Evolutionary conservation across 2,888 invertebrate species (phyloP).

Genomic region (Oscheius onirici): DNA sequence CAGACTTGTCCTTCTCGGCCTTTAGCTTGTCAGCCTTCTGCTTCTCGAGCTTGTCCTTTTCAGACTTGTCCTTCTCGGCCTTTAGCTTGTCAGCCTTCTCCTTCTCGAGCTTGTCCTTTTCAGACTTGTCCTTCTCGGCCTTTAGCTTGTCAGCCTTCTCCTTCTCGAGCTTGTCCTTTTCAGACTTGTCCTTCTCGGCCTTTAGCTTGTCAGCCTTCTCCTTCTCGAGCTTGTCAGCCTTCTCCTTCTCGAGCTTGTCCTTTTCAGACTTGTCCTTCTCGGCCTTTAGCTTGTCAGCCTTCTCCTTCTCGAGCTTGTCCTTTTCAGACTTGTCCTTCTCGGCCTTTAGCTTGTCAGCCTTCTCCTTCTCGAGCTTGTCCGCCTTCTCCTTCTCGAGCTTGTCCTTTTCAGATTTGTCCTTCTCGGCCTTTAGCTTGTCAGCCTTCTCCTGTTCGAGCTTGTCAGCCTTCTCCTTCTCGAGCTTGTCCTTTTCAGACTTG

Average conservation of each 20-base stretch:
- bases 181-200: not conserved
- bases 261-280: not conserved
- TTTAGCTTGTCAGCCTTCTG: not conserved
- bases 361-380: not conserved
- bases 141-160: not conserved
- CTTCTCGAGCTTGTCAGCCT: constrained; percentile 1
- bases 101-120: not conserved
- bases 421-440: not conserved
- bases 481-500: not conserved
- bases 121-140: not conserved
- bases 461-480: constrained; percentile 2
- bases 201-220: not conserved
- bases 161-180: not conserved
- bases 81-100: not conserved
- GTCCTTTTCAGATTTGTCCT: not conserved
- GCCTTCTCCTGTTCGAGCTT: not conserved
- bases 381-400: not conserved
- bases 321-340: not conserved
- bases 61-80: not conserved
- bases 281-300: not conserved
- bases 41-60: not conserved
- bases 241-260: not conserved
- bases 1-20: not conserved
- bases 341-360: not conserved
- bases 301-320: not conserved